Evolutionary conservation across 2,888 invertebrate genomes (phyloP).

Genomic region (Acleris sparsana): DNA sequence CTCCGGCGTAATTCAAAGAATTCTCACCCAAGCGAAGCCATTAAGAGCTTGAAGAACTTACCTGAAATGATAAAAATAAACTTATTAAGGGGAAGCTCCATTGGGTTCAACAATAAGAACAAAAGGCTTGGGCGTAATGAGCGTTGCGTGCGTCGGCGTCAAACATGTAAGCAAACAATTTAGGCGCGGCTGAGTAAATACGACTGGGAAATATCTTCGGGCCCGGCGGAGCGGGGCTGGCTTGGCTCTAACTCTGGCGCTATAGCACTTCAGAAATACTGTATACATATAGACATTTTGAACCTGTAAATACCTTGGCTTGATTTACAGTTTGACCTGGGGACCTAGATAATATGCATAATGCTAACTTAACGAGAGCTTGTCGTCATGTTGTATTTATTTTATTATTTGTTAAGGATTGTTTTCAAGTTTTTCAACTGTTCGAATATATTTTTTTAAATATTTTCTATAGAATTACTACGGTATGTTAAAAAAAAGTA

Average conservation of each 20-base stretch:
- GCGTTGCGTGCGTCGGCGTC: slow-evolving; percentile 81
- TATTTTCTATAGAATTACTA: too few species aligned
- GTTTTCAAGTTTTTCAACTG: too few species aligned
- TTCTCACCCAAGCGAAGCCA: slow-evolving; percentile 68
- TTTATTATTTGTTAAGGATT: too few species aligned
- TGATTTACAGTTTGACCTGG: too few species aligned
- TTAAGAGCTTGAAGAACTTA: slow-evolving; percentile 71
- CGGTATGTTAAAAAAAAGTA: too few species aligned
- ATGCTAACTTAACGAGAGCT: too few species aligned
- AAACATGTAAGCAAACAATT: slow-evolving; percentile 83
- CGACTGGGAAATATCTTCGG: slow-evolving; percentile 79
- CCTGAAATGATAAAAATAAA: slow-evolving; percentile 80
- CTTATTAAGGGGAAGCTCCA: slow-evolving; percentile 71
- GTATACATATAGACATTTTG: too few species aligned
- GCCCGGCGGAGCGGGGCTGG: slow-evolving; percentile 56
- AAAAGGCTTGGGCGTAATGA: slow-evolving; percentile 79
- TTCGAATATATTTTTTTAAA: too few species aligned
- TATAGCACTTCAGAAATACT: background rate
- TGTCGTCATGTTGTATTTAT: too few species aligned
- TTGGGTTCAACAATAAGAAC: slow-evolving; percentile 79
- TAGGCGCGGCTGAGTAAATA: slow-evolving; percentile 83
- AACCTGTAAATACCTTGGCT: too few species aligned
- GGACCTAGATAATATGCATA: too few species aligned
- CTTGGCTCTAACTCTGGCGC: slow-evolving; percentile 21
- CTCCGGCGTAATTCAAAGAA: slow-evolving; percentile 61